Percentiles rank a stretch among this genome's conserved stretches.
phyloP scores from a whole-genome alignment of 2,888 invertebrate genomes.

The Gasteruption jaculator region DNA sequence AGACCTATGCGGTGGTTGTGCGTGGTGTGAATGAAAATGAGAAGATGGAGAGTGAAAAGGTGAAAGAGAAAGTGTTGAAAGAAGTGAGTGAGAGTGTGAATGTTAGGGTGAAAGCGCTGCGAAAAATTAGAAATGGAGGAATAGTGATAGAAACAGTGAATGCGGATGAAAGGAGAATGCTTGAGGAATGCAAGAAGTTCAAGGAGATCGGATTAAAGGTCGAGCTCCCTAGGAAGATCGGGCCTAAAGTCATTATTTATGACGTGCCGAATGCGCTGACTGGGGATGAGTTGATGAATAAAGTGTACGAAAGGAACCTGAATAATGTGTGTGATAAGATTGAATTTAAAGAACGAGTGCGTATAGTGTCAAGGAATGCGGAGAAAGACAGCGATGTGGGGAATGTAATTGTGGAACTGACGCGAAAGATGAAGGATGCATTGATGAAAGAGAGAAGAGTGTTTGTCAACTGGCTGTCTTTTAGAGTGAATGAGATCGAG shows the following conservation, averaged over 20 bases:
- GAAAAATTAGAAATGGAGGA: conserved; percentile 1
- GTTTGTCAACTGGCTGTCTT: conserved; percentile 3
- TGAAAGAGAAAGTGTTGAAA: conserved; percentile 2
- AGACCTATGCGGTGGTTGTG: no score
- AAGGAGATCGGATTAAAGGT: not conserved
- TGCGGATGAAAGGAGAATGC: not conserved
- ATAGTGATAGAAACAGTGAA: conserved; percentile 1
- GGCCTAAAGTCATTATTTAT: conserved; percentile 1
- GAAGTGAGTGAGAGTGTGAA: not conserved
- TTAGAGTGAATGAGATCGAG: not conserved
- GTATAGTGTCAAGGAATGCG: not conserved
- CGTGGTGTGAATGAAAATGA: not conserved
- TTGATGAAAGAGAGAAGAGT: not conserved
- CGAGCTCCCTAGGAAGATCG: conserved; percentile 1
- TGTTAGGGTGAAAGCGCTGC: conserved; percentile 1
- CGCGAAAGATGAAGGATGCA: not conserved
- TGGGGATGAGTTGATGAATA: not conserved
- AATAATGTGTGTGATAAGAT: not conserved
- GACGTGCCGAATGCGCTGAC: conserved; percentile 9
- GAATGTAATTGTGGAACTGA: conserved; percentile 12
- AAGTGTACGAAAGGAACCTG: not conserved
- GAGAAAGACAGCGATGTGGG: not conserved
- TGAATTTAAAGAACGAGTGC: not conserved
- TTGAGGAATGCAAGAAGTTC: conserved; percentile 1
- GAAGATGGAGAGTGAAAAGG: not conserved